A percentile compares a stretch with the other conserved stretches of the same genome.
Evolutionary conservation across 2,113 vertebrate genomes (phyloP).

Genomic region (Arizona elegans): DNA sequence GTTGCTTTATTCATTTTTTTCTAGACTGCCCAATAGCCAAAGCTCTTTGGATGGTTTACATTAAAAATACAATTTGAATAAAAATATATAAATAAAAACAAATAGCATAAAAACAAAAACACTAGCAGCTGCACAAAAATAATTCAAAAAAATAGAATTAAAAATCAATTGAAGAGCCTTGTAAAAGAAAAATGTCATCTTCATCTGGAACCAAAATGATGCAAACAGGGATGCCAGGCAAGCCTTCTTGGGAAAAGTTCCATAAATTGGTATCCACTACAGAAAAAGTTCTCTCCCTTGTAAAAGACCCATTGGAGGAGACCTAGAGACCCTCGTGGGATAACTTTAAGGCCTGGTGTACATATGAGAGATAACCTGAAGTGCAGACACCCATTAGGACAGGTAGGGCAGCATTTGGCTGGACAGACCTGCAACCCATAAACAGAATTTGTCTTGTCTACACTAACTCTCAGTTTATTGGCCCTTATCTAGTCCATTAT

Average conservation of each 20-base stretch:
- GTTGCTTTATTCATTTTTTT: background rate
- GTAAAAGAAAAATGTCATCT: background rate
- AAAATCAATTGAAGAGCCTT: background rate
- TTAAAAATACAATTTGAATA: background rate
- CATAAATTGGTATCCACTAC: background rate
- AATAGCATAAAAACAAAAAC: too few species aligned
- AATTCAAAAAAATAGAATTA: background rate
- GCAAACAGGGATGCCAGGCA: background rate
- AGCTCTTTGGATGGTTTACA: background rate
- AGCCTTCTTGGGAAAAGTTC: background rate
- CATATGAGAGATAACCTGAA: background rate
- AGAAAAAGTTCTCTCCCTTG: background rate
- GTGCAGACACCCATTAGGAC: background rate
- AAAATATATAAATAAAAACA: too few species aligned
- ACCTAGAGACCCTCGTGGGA: background rate
- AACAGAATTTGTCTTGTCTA: background rate
- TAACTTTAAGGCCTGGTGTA: background rate
- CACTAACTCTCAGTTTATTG: background rate
- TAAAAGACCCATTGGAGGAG: background rate
- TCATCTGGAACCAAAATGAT: background rate
- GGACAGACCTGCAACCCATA: background rate
- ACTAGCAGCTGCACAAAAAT: background rate
- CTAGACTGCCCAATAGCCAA: background rate
- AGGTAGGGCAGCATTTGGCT: background rate
- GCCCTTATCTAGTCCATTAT: background rate